Evolutionary conservation across 2,797 vertebrate genomes (phyloP), one percentile per base, ranked within the genome.

Genomic region (Myripristis murdjan): DNA sequence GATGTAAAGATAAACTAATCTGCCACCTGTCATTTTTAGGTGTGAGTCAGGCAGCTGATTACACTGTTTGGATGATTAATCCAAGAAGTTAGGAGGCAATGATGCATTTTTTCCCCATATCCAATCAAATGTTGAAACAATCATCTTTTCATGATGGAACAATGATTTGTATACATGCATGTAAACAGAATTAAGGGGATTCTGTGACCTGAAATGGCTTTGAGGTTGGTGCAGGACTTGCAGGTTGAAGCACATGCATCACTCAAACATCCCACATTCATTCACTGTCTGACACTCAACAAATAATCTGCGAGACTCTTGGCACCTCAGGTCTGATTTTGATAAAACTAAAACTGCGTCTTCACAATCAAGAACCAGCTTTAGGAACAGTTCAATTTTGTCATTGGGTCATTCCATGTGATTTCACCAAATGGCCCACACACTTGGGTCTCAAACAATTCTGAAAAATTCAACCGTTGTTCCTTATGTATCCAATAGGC

Each of bases 81-180:
- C n/a, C 63, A 47, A 23, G 26, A 60, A 61, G n/a, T 49, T 26
- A 15, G 11, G 37, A 64, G 46, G 54, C 28, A 49, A 46, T 63
- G 20, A 53, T n/a, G 35, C 1, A 0, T 2, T 2, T 22, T 9
- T 18, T 15, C 15, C 8, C 15, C 12, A 22, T 28, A 4, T 35
- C 20, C 33, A 11, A 51, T 51, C 60, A 39, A 37, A 31, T 20
- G 37, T 12, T 24, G 46, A 16, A 46, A 23, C 46, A 51, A 49
- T 60, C n/a, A 9, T 55, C 15, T 43, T 35, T 37, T 64, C 22
- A 51, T 5, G 15, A 37, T 22, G 22, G 75, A 60, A 73, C 33
- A 62, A 44, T 15, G 22, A 28, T 48, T 31, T 16, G 22, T 5
- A 6, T 15, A 6, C 23, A 22, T 20, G n/a, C 43, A 12, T 47